Evolutionary conservation across 2,888 invertebrate genomes (phyloP).

Genomic region (Dasypolia templi): DNA sequence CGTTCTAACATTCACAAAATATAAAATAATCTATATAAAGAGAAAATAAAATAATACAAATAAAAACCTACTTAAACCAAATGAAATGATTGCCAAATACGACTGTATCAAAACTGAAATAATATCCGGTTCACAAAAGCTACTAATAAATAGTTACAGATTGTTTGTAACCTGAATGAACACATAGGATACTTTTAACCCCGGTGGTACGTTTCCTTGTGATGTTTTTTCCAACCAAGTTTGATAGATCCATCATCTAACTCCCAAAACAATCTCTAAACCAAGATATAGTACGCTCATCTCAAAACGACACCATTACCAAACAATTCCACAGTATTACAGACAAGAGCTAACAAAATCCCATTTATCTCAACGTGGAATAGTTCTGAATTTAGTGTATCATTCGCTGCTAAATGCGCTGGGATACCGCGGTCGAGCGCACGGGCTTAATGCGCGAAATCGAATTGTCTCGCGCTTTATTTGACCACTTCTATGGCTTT

Average conservation of each 20-base stretch:
- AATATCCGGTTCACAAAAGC: no score
- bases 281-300: neutral
- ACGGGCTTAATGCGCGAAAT: constrained; percentile 42
- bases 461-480: constrained; percentile 51
- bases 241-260: constrained; percentile 1
- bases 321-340: constrained; percentile 12
- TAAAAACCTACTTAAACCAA: no score
- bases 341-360: constrained; percentile 52
- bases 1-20: no score
- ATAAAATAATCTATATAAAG: no score
- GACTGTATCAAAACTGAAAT: no score
- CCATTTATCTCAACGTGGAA: constrained; percentile 64
- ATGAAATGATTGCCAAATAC: no score
- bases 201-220: no score
- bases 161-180: no score
- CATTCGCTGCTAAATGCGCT: constrained; percentile 62
- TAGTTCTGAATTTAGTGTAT: constrained; percentile 67
- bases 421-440: constrained; percentile 24
- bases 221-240: neutral
- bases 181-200: no score
- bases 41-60: no score
- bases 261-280: neutral
- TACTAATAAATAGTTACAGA: no score
- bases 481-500: constrained; percentile 32
- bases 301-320: neutral